phyloP scores from a whole-genome alignment of 1,140 invertebrate genomes.

The Papilio machaon region DNA sequence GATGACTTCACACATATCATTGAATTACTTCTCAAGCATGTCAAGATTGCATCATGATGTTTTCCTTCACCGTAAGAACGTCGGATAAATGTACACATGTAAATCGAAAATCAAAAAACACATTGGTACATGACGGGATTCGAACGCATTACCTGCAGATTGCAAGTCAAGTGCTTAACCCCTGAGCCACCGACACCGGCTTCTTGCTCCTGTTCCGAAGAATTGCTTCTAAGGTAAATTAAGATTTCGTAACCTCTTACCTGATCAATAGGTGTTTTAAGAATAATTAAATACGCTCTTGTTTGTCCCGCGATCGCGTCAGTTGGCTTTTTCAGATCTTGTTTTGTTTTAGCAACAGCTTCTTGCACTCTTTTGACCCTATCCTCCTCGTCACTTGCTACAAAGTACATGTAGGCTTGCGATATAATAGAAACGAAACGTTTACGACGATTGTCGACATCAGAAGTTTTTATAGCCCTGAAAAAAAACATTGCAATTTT shows the following conservation, averaged over 20 bases:
- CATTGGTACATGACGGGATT: too few species aligned
- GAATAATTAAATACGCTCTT: conserved; percentile 9
- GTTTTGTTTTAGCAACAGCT: not conserved
- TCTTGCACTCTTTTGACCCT: not conserved
- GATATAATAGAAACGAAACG: conserved; percentile 9
- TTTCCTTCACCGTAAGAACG: too few species aligned
- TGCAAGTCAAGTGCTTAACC: too few species aligned
- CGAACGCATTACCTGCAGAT: too few species aligned
- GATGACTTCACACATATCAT: too few species aligned
- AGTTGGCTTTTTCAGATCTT: conserved; percentile 11
- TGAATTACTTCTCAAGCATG: too few species aligned
- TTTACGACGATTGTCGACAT: not conserved
- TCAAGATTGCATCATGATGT: too few species aligned
- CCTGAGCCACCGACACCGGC: too few species aligned
- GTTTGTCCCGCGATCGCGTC: conserved; percentile 15
- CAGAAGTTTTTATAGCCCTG: not conserved
- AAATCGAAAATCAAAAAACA: too few species aligned
- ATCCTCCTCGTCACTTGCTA: not conserved
- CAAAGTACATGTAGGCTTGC: conserved; percentile 2
- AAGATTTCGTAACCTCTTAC: not conserved
- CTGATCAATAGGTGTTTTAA: conserved; percentile 33
- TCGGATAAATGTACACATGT: too few species aligned
- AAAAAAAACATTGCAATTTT: not conserved
- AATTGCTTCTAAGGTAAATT: too few species aligned
- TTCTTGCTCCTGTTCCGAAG: too few species aligned